Conservation (phyloP, 2,797 vertebrate species). For the Syngnathus acus region DNA sequence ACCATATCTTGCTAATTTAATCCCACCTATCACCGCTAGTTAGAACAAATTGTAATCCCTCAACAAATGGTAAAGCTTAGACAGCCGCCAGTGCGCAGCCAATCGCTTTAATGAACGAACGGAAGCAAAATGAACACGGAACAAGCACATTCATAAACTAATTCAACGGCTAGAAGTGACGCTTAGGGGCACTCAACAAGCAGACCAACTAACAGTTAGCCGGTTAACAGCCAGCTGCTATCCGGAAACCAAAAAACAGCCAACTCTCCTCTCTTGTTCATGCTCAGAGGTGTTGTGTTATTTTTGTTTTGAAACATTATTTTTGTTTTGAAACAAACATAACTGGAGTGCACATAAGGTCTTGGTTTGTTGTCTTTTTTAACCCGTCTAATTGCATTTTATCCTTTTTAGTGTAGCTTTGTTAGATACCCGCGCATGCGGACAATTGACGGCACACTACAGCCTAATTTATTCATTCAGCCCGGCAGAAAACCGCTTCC, state of each 20-base stretch:
- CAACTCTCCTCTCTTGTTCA: too few species aligned
- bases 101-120: background rate
- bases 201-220: too few species aligned
- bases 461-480: slow-evolving; percentile 60
- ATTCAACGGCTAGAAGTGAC: background rate
- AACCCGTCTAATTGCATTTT: slow-evolving; percentile 69
- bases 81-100: background rate
- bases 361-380: slow-evolving; percentile 62
- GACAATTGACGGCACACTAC: slow-evolving; percentile 59
- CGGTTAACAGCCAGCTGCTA: too few species aligned
- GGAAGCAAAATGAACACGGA: background rate
- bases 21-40: background rate
- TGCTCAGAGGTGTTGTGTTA: too few species aligned
- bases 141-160: background rate
- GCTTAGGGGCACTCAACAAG: too few species aligned
- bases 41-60: background rate
- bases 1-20: background rate
- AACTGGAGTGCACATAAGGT: background rate
- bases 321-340: too few species aligned
- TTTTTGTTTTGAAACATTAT: too few species aligned
- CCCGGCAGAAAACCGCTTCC: slow-evolving; percentile 38
- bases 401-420: slow-evolving; percentile 60
- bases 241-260: too few species aligned
- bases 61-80: background rate
- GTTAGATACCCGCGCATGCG: slow-evolving; percentile 50